A percentile compares a stretch with the other conserved stretches of the same genome.
These are phyloP conservation scores for Patella depressa DNA, from an alignment of 2,888 invertebrate species.

Conservation along the genomic window DNA sequence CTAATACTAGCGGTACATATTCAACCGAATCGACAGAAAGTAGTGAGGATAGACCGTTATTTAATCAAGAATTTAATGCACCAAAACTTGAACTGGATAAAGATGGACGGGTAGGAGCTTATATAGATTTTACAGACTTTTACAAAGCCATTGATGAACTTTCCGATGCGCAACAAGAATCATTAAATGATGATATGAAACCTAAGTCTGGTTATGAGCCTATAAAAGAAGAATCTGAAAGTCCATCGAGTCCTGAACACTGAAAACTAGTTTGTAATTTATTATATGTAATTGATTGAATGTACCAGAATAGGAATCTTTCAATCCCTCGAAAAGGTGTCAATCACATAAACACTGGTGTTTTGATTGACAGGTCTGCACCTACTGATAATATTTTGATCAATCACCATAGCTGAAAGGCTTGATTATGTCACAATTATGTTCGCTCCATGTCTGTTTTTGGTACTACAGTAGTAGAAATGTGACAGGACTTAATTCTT, in stretches of 20 bases:
- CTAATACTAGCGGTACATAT: constrained; percentile 47
- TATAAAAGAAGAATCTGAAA: constrained; percentile 60
- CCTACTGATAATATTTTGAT: no score
- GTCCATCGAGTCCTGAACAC: constrained; percentile 36
- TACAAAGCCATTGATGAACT: constrained; percentile 61
- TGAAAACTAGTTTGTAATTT: constrained; percentile 14
- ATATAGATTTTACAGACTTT: constrained; percentile 87
- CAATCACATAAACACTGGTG: no score
- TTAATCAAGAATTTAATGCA: constrained; percentile 45
- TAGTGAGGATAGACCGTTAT: constrained; percentile 56
- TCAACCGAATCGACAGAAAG: constrained; percentile 65
- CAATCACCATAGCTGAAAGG: no score
- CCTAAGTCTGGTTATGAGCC: constrained; percentile 65
- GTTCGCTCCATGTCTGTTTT: no score
- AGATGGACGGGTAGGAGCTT: constrained; percentile 81
- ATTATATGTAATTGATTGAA: no score
- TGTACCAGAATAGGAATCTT: no score
- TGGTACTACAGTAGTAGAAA: no score
- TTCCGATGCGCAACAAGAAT: constrained; percentile 61
- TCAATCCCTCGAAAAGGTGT: no score
- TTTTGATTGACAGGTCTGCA: no score
- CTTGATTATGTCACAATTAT: no score
- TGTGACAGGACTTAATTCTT: no score
- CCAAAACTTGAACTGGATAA: constrained; percentile 75
- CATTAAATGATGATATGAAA: constrained; percentile 58